Conservation (phyloP, 2,888 invertebrate genomes). For the Drosophila planitibia region DNA sequence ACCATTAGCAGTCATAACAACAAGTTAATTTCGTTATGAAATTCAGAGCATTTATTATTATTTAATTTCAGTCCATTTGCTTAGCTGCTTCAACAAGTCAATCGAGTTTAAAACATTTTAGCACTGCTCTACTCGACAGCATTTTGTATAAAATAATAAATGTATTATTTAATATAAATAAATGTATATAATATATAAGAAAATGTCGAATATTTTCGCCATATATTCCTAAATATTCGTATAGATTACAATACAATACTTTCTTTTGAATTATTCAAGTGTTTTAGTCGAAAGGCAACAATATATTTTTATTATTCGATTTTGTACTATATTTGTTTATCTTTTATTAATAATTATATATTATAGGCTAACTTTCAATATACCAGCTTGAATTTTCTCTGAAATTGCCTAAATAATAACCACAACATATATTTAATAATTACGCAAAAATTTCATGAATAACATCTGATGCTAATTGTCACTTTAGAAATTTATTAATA, state of each 20-base stretch:
- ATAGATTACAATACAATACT: not conserved
- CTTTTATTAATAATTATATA: not conserved
- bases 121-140: not conserved
- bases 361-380: not conserved
- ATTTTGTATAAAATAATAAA: not conserved
- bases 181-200: not conserved
- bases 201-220: not conserved
- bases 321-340: not conserved
- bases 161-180: not conserved
- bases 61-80: constrained; percentile 58
- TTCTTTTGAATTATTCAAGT: not conserved
- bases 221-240: not conserved
- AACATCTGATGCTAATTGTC: not conserved
- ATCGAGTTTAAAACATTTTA: constrained; percentile 12
- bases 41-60: constrained; percentile 58
- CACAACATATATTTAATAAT: not conserved
- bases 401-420: not conserved
- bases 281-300: not conserved
- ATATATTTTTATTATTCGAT: not conserved
- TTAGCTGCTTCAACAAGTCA: constrained; percentile 44
- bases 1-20: constrained; percentile 31
- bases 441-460: not conserved
- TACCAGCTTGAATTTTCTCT: not conserved
- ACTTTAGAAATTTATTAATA: not conserved
- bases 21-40: constrained; percentile 60